Evolutionary conservation across 2,797 vertebrate species (phyloP).

Genomic region (Microctenopoma steveboyesi): DNA sequence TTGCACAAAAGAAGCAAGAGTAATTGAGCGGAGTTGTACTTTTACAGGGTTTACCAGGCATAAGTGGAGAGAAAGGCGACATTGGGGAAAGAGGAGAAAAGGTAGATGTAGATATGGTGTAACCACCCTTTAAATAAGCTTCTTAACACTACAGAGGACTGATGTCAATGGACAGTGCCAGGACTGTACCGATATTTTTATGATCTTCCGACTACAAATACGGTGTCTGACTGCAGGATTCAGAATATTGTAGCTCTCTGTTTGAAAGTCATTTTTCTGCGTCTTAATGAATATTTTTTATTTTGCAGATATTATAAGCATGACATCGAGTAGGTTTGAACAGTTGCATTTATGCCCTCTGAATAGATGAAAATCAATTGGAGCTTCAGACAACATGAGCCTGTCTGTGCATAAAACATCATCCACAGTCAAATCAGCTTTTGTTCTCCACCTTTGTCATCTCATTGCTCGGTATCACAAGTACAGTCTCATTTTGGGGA

Average conservation of each 20-base stretch:
- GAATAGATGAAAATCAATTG: neutral
- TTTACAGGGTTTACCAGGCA: conserved; percentile 96
- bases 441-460: conserved; percentile 70
- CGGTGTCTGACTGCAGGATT: neutral
- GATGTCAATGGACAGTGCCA: conserved; percentile 85
- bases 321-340: neutral
- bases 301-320: conserved; percentile 19
- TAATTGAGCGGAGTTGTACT: conserved; percentile 81
- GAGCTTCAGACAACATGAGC: neutral
- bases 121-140: conserved; percentile 40
- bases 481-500: conserved; percentile 48
- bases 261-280: neutral
- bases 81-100: conserved; percentile 99
- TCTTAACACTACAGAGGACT: conserved; percentile 70
- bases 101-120: conserved; percentile 86
- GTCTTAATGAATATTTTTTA: neutral
- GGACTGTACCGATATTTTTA: conserved; percentile 10
- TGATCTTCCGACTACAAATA: no score
- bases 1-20: conserved; percentile 34
- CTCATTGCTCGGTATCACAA: conserved; percentile 71
- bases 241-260: no score
- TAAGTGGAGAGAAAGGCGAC: conserved; percentile 98
- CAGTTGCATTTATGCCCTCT: neutral
- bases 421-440: conserved; percentile 52
- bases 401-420: conserved; percentile 24